Conservation (phyloP, 1,140 invertebrate genomes). For the Bilobella aurantiaca region DNA sequence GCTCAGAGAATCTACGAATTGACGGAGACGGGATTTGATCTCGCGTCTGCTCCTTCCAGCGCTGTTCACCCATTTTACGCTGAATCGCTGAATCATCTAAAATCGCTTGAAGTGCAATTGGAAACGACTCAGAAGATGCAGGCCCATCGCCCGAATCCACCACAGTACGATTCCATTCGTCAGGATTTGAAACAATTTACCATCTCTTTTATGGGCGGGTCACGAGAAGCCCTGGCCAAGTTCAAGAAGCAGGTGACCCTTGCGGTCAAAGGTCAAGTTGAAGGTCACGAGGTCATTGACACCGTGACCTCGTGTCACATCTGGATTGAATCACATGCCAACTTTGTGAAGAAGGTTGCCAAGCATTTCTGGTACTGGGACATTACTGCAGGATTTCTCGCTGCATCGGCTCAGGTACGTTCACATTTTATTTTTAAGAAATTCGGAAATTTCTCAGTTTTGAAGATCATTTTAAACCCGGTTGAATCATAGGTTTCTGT, state of each 20-base stretch:
- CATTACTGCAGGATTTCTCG: conserved; percentile 51
- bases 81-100: conserved; percentile 38
- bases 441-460: no score
- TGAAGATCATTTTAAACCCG: no score
- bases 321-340: conserved; percentile 49
- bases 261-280: background rate
- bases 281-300: background rate
- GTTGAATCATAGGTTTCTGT: conserved; percentile 9
- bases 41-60: background rate
- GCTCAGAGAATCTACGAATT: conserved; percentile 17
- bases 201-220: conserved; percentile 30
- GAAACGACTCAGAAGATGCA: conserved; percentile 41
- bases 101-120: conserved; percentile 38
- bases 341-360: conserved; percentile 48
- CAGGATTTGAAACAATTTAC: conserved; percentile 37
- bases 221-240: conserved; percentile 18
- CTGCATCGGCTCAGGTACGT: conserved; percentile 50
- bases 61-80: conserved; percentile 38
- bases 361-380: conserved; percentile 52
- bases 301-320: conserved; percentile 38
- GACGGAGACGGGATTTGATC: conserved; percentile 16
- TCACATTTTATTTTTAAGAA: no score
- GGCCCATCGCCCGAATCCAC: conserved; percentile 48
- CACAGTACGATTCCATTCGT: conserved; percentile 45
- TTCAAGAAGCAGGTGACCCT: conserved; percentile 12